Base-by-base conservation (phyloP, 2,113 vertebrate genomes). In the Gulo gulo region DNA sequence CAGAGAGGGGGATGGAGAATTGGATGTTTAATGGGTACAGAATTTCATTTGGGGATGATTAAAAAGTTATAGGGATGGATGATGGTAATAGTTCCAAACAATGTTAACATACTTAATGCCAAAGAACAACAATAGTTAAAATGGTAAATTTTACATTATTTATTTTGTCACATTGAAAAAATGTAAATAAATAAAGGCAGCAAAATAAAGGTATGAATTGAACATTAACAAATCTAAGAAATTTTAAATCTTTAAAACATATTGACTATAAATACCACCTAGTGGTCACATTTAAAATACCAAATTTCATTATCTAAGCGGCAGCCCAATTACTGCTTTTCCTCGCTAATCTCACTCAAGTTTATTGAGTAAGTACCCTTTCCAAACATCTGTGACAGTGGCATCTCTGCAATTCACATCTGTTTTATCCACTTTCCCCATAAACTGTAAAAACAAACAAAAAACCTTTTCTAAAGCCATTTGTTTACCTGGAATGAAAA, bases 231-330 rank as follows among this genome's bases (percentile, higher is more conserved):
- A 65, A 65, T n/a, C 47, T 95, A 93, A 91, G 65, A 79, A 89
- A 93, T 81, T 24, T 82, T 74, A 94, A 57, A 34, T 65, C 31
- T 93, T 91, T 36, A 47, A 94, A 91, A 86, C 55, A 97, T 29
- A 94, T 29, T 95, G 78, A 82, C 93, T 97, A 95, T 95, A 97
- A 97, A 96, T 97, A 97, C 98, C 97, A 98, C 97, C 98, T 98
- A 98, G 97, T 98, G 97, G 97, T 88, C 97, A 97, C 63, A 96
- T 31, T 94, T 71, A 91, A 91, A 98, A 97, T 16, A 71, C 29
- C 69, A 74, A 76, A 88, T 67, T 93, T 88, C 69, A 87, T 89
- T 67, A 95, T 61, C 42, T 91, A 61, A 84, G 50, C 89, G 23
- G 34, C 39, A 94, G 36, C 21, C 71, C 39, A 74, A 45, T 76